Percentiles rank a stretch among this genome's conserved stretches.
phyloP scores from a whole-genome alignment of 2,797 vertebrate genomes.

The Discoglossus pictus region DNA sequence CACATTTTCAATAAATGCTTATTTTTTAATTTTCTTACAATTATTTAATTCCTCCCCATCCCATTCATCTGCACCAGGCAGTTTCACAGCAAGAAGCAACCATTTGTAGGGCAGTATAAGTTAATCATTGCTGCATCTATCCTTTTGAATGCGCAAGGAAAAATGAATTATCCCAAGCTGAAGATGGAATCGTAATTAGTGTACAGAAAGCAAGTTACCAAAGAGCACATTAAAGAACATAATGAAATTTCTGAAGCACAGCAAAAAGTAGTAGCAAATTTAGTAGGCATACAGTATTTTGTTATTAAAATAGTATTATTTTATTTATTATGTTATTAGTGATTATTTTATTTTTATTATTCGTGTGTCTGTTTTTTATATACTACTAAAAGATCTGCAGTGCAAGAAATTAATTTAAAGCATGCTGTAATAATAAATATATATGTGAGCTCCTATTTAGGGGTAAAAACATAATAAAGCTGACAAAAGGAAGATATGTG shows the following conservation, averaged over 20 bases:
- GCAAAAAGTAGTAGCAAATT: conserved; percentile 39
- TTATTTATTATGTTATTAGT: conserved; percentile 49
- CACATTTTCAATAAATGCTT: no score
- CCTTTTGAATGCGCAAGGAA: conserved; percentile 20
- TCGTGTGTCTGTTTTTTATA: conserved; percentile 41
- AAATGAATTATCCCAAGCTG: conserved; percentile 40
- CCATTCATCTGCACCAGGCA: no score
- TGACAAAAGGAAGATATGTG: conserved; percentile 40
- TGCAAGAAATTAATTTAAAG: conserved; percentile 32
- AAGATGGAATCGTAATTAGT: conserved; percentile 46
- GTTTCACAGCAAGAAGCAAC: neutral
- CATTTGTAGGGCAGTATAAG: conserved; percentile 2
- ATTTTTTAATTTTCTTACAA: no score
- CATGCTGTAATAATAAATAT: conserved; percentile 40
- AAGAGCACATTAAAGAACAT: conserved; percentile 36
- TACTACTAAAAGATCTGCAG: conserved; percentile 31
- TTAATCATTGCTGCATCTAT: conserved; percentile 5
- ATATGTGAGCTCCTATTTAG: conserved; percentile 17
- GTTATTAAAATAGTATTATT: conserved; percentile 42
- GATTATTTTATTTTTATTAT: conserved; percentile 34
- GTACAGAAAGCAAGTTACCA: conserved; percentile 36
- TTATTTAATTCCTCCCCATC: no score
- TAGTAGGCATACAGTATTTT: conserved; percentile 37
- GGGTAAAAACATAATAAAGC: conserved; percentile 47
- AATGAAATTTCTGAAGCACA: conserved; percentile 33